These are phyloP conservation scores for Brachypteracias leptosomus DNA, from an alignment of 2,113 vertebrate genomes.

Conservation along the genomic window DNA sequence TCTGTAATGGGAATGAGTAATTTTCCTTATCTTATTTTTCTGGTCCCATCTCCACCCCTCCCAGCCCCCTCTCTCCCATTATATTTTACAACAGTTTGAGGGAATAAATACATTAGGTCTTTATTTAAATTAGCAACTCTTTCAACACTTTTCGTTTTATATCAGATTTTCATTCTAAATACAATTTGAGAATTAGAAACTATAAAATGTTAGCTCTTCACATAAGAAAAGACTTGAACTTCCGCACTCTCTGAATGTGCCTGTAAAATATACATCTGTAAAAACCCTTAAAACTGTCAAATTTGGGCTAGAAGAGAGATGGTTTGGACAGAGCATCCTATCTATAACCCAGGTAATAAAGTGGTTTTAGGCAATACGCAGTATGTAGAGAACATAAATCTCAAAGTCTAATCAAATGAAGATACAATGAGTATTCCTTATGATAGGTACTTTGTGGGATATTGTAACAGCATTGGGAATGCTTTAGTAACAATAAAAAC, in stretches of 20 bases:
- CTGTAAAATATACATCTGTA: neutral
- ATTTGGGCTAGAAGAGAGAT: rapidly evolving
- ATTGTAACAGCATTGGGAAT: neutral
- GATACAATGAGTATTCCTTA: neutral
- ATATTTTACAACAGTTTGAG: neutral
- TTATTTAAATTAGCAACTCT: neutral
- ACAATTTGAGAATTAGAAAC: neutral
- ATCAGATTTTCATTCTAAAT: neutral
- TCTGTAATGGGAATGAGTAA: too few relatives aligned
- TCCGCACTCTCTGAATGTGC: neutral
- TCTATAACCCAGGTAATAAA: neutral
- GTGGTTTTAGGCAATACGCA: neutral
- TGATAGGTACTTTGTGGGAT: neutral
- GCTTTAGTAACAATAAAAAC: neutral
- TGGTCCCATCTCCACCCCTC: too few relatives aligned
- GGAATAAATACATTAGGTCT: neutral
- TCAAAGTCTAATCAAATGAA: neutral
- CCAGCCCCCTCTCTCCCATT: rapidly evolving
- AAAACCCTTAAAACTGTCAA: neutral
- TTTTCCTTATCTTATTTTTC: too few relatives aligned
- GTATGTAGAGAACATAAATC: neutral
- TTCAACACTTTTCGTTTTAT: neutral
- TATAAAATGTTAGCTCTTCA: neutral
- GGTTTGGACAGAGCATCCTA: neutral
- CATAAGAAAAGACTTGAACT: neutral